phyloP scores from a whole-genome alignment of 2,888 invertebrate genomes.

The Venusia cambrica region DNA sequence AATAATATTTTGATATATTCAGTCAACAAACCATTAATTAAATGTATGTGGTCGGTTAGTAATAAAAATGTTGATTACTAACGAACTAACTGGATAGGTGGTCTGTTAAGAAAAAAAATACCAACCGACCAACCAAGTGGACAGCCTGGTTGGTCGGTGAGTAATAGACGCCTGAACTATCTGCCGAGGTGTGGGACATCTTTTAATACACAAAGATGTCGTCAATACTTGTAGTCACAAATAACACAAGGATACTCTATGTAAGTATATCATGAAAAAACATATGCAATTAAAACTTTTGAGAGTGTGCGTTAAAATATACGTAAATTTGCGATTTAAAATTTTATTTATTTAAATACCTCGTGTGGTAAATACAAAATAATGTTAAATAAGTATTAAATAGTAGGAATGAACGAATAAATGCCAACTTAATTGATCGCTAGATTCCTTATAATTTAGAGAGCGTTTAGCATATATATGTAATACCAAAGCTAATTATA shows the following conservation, averaged over 20 bases:
- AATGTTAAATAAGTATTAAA: constrained; percentile 39
- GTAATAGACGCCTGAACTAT: constrained; percentile 3
- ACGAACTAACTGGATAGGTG: too few relatives aligned
- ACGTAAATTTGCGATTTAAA: constrained; percentile 30
- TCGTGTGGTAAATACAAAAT: constrained; percentile 44
- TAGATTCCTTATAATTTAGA: constrained; percentile 21
- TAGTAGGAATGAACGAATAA: constrained; percentile 66
- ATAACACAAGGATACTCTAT: constrained; percentile 3
- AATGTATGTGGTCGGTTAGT: too few relatives aligned
- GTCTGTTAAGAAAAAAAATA: too few relatives aligned
- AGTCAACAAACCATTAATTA: too few relatives aligned
- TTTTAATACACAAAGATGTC: constrained; percentile 13
- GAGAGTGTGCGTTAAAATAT: constrained; percentile 19
- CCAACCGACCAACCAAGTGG: too few relatives aligned
- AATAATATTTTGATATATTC: too few relatives aligned
- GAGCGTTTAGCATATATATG: constrained; percentile 8
- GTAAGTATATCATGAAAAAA: too few relatives aligned
- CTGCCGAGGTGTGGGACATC: constrained; percentile 12
- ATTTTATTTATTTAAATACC: constrained; percentile 41
- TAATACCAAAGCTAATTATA: constrained; percentile 5
- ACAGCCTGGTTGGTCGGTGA: too few relatives aligned
- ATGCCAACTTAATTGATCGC: constrained; percentile 45
- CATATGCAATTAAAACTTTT: too few relatives aligned
- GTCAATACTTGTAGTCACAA: constrained; percentile 7
- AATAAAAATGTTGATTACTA: too few relatives aligned